These are phyloP conservation scores for Eilema depressum DNA, from an alignment of 2,888 invertebrate genomes.

Conservation along the genomic window DNA sequence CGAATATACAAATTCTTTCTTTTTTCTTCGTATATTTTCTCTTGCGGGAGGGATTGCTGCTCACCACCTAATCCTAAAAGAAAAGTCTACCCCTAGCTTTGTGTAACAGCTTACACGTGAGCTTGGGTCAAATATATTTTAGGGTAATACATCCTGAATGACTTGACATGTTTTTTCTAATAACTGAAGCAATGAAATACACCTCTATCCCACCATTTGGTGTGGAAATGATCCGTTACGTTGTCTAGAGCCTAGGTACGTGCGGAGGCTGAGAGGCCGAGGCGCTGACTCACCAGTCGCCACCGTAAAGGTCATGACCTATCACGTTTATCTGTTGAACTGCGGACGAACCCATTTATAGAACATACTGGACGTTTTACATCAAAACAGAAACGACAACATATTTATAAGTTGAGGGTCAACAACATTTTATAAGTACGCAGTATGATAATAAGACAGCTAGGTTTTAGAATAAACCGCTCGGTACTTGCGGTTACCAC, in stretches of 20 bases:
- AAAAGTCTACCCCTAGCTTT: too few relatives aligned
- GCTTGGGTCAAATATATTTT: too few relatives aligned
- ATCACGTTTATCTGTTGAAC: background rate
- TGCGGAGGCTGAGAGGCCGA: background rate
- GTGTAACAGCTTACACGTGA: too few relatives aligned
- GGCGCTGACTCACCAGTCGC: background rate
- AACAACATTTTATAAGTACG: background rate
- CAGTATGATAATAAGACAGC: background rate
- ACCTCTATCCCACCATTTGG: background rate
- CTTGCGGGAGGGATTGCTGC: too few relatives aligned
- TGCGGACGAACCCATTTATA: background rate
- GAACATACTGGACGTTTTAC: slow-evolving; percentile 1
- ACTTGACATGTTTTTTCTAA: too few relatives aligned
- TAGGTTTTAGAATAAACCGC: background rate
- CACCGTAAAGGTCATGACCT: background rate
- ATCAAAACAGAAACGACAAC: background rate
- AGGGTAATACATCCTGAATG: background rate
- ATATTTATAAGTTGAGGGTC: background rate
- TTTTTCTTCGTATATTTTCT: too few relatives aligned
- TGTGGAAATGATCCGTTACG: background rate
- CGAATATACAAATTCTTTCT: too few relatives aligned
- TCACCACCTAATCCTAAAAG: too few relatives aligned
- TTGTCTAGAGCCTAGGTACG: background rate
- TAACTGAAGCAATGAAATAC: background rate
- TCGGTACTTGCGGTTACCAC: too few relatives aligned